phyloP scores from a whole-genome alignment of 2,113 vertebrate species.

The Agapornis roseicollis region DNA sequence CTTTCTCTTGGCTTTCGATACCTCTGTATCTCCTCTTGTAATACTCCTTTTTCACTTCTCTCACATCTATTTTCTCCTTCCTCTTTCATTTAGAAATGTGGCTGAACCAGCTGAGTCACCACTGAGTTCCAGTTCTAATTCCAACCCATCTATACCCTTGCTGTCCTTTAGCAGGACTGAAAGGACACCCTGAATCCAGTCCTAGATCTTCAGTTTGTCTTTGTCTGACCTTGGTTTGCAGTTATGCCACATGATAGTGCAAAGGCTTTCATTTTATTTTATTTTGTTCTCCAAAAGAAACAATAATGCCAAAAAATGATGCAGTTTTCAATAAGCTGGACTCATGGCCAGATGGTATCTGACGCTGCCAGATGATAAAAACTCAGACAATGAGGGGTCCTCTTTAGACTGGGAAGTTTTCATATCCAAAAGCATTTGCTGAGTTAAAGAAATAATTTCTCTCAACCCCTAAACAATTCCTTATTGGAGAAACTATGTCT shows the following conservation, averaged over 20 bases:
- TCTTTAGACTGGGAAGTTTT: background rate
- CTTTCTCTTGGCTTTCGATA: background rate
- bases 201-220: background rate
- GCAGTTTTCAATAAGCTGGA: background rate
- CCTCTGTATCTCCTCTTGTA: background rate
- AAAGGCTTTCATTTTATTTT: background rate
- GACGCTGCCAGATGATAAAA: background rate
- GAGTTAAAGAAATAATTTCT: background rate
- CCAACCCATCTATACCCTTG: background rate
- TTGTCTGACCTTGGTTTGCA: background rate
- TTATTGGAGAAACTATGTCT: background rate
- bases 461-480: background rate
- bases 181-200: background rate
- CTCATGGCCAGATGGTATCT: background rate
- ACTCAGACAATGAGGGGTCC: background rate
- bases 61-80: background rate
- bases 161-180: background rate
- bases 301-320: fast-evolving
- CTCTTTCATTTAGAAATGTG: background rate
- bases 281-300: background rate
- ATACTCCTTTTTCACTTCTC: background rate
- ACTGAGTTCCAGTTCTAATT: background rate
- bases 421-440: background rate
- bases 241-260: background rate
- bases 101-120: background rate